phyloP scores from a whole-genome alignment of 2,888 invertebrate genomes.

The Parapristionchus giblindavisi region DNA sequence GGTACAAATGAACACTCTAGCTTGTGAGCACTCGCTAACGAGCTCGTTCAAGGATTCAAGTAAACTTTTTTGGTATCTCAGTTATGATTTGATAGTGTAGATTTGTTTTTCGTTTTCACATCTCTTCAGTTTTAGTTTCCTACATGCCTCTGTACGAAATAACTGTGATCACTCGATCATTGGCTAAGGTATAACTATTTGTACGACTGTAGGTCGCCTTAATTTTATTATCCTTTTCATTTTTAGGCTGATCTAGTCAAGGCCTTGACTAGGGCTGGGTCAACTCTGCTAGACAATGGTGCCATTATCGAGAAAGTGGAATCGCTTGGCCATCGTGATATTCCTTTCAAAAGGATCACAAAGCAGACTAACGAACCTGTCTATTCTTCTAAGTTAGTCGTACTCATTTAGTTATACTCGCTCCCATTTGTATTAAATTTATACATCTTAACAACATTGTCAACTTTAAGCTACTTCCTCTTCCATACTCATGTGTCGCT shows the following conservation, averaged over 20 bases:
- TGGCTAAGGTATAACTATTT: constrained; percentile 56
- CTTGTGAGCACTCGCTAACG: no score
- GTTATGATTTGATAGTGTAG: not conserved
- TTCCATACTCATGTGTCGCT: constrained; percentile 60
- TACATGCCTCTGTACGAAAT: constrained; percentile 68
- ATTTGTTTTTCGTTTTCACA: not conserved
- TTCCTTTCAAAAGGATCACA: constrained; percentile 58
- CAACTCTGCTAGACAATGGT: constrained; percentile 62
- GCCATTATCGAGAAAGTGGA: constrained; percentile 65
- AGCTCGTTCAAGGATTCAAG: no score
- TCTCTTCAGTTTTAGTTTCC: no score
- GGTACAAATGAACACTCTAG: no score
- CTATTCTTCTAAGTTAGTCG: constrained; percentile 61
- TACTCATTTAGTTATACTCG: not conserved
- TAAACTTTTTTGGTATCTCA: no score
- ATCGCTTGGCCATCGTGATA: constrained; percentile 64
- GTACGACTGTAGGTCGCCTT: not conserved
- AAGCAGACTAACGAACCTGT: constrained; percentile 64
- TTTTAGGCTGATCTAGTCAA: constrained; percentile 61
- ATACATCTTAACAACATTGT: not conserved
- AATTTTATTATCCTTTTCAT: not conserved
- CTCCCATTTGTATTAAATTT: not conserved
- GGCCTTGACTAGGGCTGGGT: constrained; percentile 59
- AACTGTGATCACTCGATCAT: constrained; percentile 60
- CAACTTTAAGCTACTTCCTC: constrained; percentile 55